Base-by-base conservation (phyloP, 2,113 vertebrate species). In the Leptobrachium leishanense region DNA sequence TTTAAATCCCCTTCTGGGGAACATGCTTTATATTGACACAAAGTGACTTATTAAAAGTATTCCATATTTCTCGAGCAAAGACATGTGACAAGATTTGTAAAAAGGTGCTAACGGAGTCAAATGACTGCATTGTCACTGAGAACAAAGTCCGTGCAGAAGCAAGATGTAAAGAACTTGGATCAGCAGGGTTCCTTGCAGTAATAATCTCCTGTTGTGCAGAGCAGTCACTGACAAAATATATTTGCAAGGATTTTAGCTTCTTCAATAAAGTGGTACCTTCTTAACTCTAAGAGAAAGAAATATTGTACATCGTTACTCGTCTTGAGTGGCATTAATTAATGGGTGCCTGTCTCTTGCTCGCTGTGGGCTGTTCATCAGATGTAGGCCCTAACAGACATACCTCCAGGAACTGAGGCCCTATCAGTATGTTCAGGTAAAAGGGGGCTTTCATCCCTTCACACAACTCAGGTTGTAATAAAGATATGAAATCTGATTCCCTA, bases 161-260 rank as follows among this genome's bases (percentile, higher is more conserved):
- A 31, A 67, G 68, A 66, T 62, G 62, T 43, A 9, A 53, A 44
- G 64, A 42, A 67, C 40, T 68, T 5, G 20, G 5, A 66, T 59
- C 65, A 59, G 75, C 66, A 2, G 66, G 71, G 53, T 6, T 73
- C 54, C 63, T 10, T 7, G 50, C 50, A 68, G 54, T 68, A 62
- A 80, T 80, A 80, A 74, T 80, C 5, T 57, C 71, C 63, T 10
- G 71, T 70, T 79, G 77, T 50, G 64, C 46, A 50, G 42, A 68
- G 46, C 78, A 62, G 43, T 54, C 46, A 50, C 68, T 62, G n/a
- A 67, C 54, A 80, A 62, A 80, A 68, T 41, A 40, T 63, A 74
- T 67, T 80, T 12, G 6, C 64, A 59, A 62, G 77, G 62, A 62
- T 74, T 43, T 65, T 43, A 39, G 2, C 70, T 50, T 55, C 54